Conservation (phyloP, 2,888 invertebrate genomes). For the Sceliomorpha sp. region DNA sequence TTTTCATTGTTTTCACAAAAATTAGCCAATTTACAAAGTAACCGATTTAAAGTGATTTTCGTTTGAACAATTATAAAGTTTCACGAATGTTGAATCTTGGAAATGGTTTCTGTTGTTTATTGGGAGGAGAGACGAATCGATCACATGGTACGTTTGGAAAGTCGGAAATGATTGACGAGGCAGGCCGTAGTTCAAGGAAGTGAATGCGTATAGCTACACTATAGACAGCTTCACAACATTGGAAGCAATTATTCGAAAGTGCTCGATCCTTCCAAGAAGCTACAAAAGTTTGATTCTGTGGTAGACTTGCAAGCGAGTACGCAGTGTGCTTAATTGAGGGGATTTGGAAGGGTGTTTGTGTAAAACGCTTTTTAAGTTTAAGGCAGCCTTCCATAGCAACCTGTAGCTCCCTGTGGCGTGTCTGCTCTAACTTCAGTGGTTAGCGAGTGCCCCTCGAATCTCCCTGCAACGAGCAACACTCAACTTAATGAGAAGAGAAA, state of each 20-base stretch:
- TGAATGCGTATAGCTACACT: not conserved
- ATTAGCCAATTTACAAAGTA: no score
- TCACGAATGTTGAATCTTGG: no score
- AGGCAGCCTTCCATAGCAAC: slow-evolving; percentile 69
- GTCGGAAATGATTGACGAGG: no score
- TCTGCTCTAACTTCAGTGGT: slow-evolving; percentile 68
- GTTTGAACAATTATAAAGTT: no score
- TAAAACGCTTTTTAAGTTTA: slow-evolving; percentile 58
- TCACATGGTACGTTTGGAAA: no score
- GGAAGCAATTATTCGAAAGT: slow-evolving; percentile 46
- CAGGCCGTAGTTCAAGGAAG: no score
- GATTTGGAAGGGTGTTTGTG: slow-evolving; percentile 53
- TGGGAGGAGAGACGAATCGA: no score
- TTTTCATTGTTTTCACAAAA: slow-evolving; percentile 5
- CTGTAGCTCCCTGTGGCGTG: slow-evolving; percentile 62
- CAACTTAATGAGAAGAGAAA: slow-evolving; percentile 78
- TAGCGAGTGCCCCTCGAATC: slow-evolving; percentile 74
- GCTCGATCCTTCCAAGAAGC: slow-evolving; percentile 23
- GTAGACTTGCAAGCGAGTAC: slow-evolving; percentile 42
- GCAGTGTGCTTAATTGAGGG: slow-evolving; percentile 53
- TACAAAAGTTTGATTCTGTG: slow-evolving; percentile 49
- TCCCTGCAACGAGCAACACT: slow-evolving; percentile 77
- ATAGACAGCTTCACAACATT: slow-evolving; percentile 22
- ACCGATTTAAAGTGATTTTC: no score
- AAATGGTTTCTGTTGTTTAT: no score